Conservation (phyloP, 2,888 invertebrate genomes). For the Habrosyne pyritoides region DNA sequence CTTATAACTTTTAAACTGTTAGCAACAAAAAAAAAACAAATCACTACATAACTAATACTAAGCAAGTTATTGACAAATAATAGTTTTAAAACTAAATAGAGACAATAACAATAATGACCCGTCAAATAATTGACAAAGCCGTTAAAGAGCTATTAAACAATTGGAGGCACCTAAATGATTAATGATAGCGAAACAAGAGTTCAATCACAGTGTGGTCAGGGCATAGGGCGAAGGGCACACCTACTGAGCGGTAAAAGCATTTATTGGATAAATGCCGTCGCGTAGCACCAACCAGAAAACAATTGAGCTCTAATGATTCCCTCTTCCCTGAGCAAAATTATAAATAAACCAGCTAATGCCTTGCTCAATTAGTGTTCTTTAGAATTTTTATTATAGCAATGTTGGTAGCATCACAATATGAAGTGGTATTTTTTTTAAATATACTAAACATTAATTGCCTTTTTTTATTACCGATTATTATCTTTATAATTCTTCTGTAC, state of each 20-base stretch:
- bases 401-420: too few relatives aligned
- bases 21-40: too few relatives aligned
- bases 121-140: constrained; percentile 7
- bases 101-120: constrained; percentile 17
- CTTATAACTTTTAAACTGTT: too few relatives aligned
- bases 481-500: too few relatives aligned
- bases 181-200: constrained; percentile 68
- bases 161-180: constrained; percentile 43
- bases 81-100: constrained; percentile 19
- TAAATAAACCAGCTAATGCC: background rate
- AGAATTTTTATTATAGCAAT: too few relatives aligned
- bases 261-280: constrained; percentile 44
- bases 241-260: constrained; percentile 35
- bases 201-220: constrained; percentile 76
- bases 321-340: background rate
- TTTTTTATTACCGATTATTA: too few relatives aligned
- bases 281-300: constrained; percentile 57
- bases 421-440: too few relatives aligned
- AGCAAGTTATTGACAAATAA: background rate
- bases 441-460: too few relatives aligned
- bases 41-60: background rate
- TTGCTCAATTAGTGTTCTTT: background rate
- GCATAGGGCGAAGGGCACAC: constrained; percentile 34
- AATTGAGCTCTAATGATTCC: constrained; percentile 69
- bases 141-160: constrained; percentile 36